Evolutionary conservation across 1,140 invertebrate species (phyloP).

Genomic region (Drosophila pectinifera): DNA sequence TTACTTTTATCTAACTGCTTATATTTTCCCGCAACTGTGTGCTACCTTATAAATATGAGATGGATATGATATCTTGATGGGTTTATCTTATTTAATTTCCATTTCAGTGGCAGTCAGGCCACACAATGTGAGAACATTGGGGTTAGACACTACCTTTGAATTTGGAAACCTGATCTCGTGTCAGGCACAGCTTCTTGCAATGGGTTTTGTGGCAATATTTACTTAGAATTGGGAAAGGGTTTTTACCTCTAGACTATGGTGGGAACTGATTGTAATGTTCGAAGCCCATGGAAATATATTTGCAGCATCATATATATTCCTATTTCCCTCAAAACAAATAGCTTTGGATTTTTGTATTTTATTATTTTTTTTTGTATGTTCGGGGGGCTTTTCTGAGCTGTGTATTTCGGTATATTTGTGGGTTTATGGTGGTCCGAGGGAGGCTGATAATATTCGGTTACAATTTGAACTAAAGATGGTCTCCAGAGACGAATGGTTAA

Average conservation of each 20-base stretch:
- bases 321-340: too few species aligned
- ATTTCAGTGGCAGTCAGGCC: not conserved
- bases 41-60: conserved; percentile 15
- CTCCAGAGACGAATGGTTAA: conserved; percentile 30
- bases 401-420: not conserved
- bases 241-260: conserved; percentile 39
- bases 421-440: too few species aligned
- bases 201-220: conserved; percentile 39
- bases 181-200: conserved; percentile 37
- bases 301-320: too few species aligned
- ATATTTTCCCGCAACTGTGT: not conserved
- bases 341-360: not conserved
- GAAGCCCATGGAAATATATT: too few species aligned
- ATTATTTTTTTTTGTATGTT: not conserved
- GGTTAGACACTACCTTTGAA: conserved; percentile 26
- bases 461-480: not conserved
- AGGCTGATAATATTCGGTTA: not conserved
- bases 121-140: not conserved
- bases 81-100: conserved; percentile 5
- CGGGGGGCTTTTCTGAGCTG: not conserved
- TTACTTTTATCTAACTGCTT: not conserved
- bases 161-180: conserved; percentile 70
- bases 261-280: conserved; percentile 17
- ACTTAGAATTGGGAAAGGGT: conserved; percentile 42
- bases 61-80: conserved; percentile 24